These are phyloP conservation scores for Amphiduros pacificus DNA, from an alignment of 2,888 invertebrate genomes.

Conservation along the genomic window DNA sequence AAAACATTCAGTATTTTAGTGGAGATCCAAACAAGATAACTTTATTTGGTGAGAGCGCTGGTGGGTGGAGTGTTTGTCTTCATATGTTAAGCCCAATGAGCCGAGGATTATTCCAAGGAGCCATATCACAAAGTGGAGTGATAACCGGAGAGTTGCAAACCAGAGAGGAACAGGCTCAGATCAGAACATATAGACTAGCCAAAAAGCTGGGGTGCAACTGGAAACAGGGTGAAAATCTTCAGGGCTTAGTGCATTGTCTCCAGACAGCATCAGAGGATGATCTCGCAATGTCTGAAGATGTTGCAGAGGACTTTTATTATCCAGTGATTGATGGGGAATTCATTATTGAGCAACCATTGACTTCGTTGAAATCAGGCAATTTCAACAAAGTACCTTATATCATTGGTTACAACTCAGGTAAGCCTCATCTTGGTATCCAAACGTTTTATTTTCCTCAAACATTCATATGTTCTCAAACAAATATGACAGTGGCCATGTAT, in stretches of 20 bases:
- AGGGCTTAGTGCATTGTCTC: no score
- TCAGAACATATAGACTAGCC: neutral
- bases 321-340: neutral
- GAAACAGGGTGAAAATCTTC: no score
- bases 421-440: no score
- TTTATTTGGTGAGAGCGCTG: neutral
- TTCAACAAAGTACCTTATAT: neutral
- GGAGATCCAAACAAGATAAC: neutral
- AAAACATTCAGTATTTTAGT: neutral
- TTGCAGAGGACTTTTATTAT: neutral
- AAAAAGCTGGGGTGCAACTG: no score
- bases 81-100: neutral
- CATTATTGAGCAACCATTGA: neutral
- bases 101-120: neutral
- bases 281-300: neutral
- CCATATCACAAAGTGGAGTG: neutral
- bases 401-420: no score
- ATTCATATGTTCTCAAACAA: no score
- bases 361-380: neutral
- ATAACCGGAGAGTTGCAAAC: neutral
- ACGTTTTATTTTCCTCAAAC: no score
- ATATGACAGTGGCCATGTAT: no score
- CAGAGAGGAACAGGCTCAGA: neutral
- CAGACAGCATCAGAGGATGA: neutral
- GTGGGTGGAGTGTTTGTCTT: neutral